phyloP scores from a whole-genome alignment of 2,113 vertebrate genomes.

The Candoia aspera region DNA sequence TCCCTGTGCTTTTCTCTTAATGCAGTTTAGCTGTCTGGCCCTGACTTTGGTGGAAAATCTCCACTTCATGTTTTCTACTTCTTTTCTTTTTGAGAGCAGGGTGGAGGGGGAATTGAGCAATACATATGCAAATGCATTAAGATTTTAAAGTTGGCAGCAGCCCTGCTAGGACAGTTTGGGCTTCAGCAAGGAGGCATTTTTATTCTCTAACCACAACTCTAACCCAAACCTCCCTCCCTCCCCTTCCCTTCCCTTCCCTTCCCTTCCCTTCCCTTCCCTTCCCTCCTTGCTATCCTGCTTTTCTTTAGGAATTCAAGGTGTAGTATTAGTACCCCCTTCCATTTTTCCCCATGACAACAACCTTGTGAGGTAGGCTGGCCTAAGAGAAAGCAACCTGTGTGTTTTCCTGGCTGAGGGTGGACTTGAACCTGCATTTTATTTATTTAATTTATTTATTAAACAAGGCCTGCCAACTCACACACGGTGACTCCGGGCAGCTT shows the following conservation, averaged over 20 bases:
- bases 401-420: neutral
- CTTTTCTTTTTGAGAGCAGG: neutral
- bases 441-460: too few species aligned
- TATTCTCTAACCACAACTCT: neutral
- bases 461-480: too few species aligned
- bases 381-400: neutral
- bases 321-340: neutral
- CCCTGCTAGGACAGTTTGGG: neutral
- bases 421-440: neutral
- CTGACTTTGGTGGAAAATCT: neutral
- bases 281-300: too few species aligned
- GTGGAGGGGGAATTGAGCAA: neutral
- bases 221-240: too few species aligned
- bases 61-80: neutral
- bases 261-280: too few species aligned
- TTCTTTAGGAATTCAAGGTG: neutral
- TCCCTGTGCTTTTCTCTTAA: neutral
- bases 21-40: neutral
- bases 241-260: neutral
- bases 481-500: too few species aligned
- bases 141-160: neutral
- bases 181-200: neutral
- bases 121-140: neutral
- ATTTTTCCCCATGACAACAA: neutral
- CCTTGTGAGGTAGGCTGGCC: neutral